phyloP scores from a whole-genome alignment of 2,888 invertebrate genomes.

The Drosophila maculinotata region DNA sequence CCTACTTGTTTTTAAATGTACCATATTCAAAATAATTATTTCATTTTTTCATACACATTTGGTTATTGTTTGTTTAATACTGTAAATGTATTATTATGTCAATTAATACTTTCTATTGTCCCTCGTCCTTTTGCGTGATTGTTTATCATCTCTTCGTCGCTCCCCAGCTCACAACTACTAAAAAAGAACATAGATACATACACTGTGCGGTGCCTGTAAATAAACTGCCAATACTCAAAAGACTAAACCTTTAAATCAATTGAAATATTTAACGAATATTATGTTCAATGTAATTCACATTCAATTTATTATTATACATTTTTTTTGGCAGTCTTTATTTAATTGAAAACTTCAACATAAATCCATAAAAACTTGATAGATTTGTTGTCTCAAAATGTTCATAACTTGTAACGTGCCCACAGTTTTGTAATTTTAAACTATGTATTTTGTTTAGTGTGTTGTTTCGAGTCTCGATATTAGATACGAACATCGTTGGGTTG shows the following conservation, averaged over 20 bases:
- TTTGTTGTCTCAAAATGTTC: conserved; percentile 15
- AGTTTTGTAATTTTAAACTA: conserved; percentile 74
- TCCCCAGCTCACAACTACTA: conserved; percentile 65
- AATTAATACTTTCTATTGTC: conserved; percentile 40
- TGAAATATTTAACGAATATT: conserved; percentile 84
- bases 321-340: conserved; percentile 39
- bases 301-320: conserved; percentile 5
- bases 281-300: conserved; percentile 55
- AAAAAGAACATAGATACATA: conserved; percentile 74
- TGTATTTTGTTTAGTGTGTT: conserved; percentile 60
- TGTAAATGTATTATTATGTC: conserved; percentile 19
- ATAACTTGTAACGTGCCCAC: conserved; percentile 72
- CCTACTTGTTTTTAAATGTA: background rate
- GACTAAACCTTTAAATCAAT: conserved; percentile 58
- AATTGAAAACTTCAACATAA: conserved; percentile 3
- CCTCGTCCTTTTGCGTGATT: conserved; percentile 42
- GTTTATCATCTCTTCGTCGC: conserved; percentile 55
- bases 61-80: conserved; percentile 30
- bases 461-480: conserved; percentile 19
- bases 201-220: conserved; percentile 83
- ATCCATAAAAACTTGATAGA: conserved; percentile 1
- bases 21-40: conserved; percentile 12
- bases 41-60: conserved; percentile 19
- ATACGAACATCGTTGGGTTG: conserved; percentile 52
- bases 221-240: conserved; percentile 76